Percentiles rank a stretch among this genome's conserved stretches.
Conservation (phyloP, 1,140 invertebrate species). For the Lysiphlebus fabarum region DNA sequence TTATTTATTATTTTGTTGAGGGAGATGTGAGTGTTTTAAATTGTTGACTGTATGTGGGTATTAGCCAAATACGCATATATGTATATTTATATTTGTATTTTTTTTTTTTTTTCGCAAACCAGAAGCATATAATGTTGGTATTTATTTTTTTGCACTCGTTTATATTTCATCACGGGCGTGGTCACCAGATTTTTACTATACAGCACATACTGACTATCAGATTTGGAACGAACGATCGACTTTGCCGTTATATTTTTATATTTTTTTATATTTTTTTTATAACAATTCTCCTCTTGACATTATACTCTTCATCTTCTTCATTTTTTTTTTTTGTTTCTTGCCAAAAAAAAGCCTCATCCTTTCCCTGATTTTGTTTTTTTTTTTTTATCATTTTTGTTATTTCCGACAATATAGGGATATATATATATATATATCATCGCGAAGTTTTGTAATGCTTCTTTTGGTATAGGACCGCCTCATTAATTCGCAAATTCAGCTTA, state of each 20-base stretch:
- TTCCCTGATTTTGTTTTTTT: conserved; percentile 1
- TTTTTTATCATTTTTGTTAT: background rate
- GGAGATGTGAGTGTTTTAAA: conserved; percentile 24
- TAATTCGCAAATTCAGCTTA: conserved; percentile 27
- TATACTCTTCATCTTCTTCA: conserved; percentile 6
- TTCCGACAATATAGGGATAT: too few relatives aligned
- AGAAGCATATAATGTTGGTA: too few relatives aligned
- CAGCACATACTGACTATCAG: conserved; percentile 1
- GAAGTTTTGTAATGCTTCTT: conserved; percentile 19
- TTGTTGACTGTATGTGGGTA: conserved; percentile 1
- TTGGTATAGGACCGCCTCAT: conserved; percentile 20
- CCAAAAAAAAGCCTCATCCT: background rate
- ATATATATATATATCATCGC: background rate
- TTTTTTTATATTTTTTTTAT: background rate
- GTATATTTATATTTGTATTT: too few relatives aligned
- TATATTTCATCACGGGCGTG: conserved; percentile 29
- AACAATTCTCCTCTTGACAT: background rate
- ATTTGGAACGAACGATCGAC: conserved; percentile 7
- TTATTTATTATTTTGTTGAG: too few relatives aligned
- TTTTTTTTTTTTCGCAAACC: too few relatives aligned
- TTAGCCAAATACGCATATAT: too few relatives aligned
- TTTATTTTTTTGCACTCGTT: background rate
- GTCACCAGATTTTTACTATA: conserved; percentile 16
- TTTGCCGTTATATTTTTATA: conserved; percentile 8
- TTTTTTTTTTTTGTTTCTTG: background rate